Percentiles rank a stretch among this genome's conserved stretches.
These are phyloP conservation scores for Lithophane socia DNA, from an alignment of 2,888 invertebrate species.

Conservation along the genomic window DNA sequence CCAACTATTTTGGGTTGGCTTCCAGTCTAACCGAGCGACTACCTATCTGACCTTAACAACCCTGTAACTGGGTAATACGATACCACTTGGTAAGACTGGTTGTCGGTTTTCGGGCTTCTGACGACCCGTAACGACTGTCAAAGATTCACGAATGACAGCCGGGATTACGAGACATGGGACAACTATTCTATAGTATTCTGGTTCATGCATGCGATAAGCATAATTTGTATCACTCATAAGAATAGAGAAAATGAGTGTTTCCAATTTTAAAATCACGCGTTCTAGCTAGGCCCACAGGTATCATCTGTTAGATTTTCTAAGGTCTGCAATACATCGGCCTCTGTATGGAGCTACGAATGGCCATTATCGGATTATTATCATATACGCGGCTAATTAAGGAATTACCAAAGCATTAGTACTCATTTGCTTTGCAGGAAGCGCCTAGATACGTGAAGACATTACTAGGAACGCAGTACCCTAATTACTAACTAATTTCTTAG, in stretches of 20 bases:
- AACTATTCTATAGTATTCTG: no score
- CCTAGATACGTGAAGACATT: background rate
- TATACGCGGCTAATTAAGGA: background rate
- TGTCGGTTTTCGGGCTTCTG: no score
- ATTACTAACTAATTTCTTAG: background rate
- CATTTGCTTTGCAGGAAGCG: background rate
- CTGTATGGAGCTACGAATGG: background rate
- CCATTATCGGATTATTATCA: background rate
- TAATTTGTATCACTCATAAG: background rate
- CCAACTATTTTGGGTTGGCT: no score
- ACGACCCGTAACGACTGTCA: no score
- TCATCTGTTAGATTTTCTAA: background rate
- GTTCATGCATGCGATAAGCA: background rate
- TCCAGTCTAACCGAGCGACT: no score
- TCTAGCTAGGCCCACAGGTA: background rate
- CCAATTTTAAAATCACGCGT: background rate
- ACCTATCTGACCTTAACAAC: no score
- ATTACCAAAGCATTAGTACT: background rate
- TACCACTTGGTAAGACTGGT: no score
- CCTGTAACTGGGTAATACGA: no score
- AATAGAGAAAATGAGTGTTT: background rate
- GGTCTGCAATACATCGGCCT: no score
- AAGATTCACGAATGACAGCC: no score
- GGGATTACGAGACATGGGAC: no score
- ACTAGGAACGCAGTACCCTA: background rate